Evolutionary conservation across 2,797 vertebrate species (phyloP).

Genomic region (Cuculus canorus): DNA sequence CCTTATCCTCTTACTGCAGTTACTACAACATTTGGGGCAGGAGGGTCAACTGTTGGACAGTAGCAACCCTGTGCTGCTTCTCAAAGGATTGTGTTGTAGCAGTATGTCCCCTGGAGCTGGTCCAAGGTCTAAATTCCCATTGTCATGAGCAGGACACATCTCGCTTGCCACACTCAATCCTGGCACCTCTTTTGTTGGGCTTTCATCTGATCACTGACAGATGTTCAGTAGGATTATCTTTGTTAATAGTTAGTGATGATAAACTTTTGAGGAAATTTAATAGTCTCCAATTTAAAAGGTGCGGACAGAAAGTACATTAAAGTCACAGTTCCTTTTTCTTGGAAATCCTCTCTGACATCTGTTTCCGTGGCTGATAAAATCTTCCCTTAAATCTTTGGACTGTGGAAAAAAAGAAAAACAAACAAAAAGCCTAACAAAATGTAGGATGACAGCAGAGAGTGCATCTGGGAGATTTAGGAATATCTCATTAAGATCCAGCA

Average conservation of each 20-base stretch:
- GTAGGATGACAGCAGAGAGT: background rate
- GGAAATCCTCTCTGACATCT: background rate
- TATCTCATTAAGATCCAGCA: background rate
- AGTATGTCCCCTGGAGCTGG: accelerated
- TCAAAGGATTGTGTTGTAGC: background rate
- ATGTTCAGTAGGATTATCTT: background rate
- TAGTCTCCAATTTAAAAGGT: background rate
- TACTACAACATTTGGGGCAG: background rate
- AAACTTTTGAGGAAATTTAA: background rate
- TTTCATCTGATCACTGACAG: background rate
- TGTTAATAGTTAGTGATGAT: background rate
- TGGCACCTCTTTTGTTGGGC: background rate
- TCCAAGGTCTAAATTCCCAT: background rate
- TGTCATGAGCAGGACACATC: background rate
- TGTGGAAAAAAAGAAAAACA: background rate
- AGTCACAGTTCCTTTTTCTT: background rate
- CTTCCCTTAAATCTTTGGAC: background rate
- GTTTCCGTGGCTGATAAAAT: background rate
- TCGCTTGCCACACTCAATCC: background rate
- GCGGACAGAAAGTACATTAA: background rate
- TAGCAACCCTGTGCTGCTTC: background rate
- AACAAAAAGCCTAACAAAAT: background rate
- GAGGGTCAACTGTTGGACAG: background rate
- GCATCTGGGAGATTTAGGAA: background rate
- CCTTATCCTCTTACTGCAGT: background rate